A percentile compares a stretch with the other conserved stretches of the same genome.
Evolutionary conservation across 2,797 vertebrate species (phyloP).

Genomic region (Capromys pilorides): DNA sequence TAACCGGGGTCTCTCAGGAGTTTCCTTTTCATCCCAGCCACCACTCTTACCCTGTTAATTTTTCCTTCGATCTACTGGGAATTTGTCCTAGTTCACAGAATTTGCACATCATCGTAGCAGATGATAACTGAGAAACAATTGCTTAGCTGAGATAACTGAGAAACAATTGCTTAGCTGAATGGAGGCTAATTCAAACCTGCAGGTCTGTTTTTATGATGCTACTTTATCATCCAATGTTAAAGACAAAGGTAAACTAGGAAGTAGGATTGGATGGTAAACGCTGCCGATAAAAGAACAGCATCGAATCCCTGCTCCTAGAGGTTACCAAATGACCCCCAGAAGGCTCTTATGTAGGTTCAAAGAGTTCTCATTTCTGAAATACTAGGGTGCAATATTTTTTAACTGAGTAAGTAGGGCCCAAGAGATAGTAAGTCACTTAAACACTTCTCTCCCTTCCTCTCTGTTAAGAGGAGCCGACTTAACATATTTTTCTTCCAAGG

Average conservation of each 20-base stretch:
- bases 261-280: slow-evolving; percentile 75
- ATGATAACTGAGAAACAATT: slow-evolving; percentile 47
- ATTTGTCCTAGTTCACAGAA: not conserved
- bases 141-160: slow-evolving; percentile 39
- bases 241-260: slow-evolving; percentile 75
- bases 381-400: slow-evolving; percentile 75
- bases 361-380: slow-evolving; percentile 76
- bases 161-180: slow-evolving; percentile 48
- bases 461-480: slow-evolving; percentile 78
- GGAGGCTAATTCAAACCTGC: slow-evolving; percentile 76
- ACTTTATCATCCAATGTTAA: slow-evolving; percentile 72
- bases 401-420: slow-evolving; percentile 78
- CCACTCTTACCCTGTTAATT: not conserved
- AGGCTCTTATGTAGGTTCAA: slow-evolving; percentile 74
- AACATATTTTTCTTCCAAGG: slow-evolving; percentile 80
- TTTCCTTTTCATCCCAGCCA: slow-evolving; percentile 19
- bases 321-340: slow-evolving; percentile 70
- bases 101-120: not conserved
- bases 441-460: slow-evolving; percentile 74
- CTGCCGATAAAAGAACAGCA: slow-evolving; percentile 80
- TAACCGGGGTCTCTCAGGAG: not conserved
- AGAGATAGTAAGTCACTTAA: slow-evolving; percentile 82
- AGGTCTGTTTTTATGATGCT: slow-evolving; percentile 75
- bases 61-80: not conserved
- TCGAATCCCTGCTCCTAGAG: slow-evolving; percentile 67